Evolutionary conservation across 2,113 vertebrate genomes (phyloP).

Genomic region (Petromus typicus): DNA sequence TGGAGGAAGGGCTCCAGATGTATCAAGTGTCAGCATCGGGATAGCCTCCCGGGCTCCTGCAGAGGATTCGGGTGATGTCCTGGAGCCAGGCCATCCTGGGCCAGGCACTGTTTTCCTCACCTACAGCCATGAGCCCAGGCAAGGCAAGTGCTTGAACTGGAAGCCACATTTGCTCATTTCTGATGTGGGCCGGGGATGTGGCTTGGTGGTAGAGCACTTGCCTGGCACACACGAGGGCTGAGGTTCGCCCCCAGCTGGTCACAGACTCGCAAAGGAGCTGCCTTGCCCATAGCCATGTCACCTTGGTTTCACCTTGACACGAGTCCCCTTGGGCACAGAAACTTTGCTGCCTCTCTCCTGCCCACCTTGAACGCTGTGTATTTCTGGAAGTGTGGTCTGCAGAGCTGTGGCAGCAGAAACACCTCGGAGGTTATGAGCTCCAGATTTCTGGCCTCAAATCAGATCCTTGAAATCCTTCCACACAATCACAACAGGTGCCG

Average conservation of each 20-base stretch:
- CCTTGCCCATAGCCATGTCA: background rate
- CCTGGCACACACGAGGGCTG: background rate
- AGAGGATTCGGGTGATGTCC: background rate
- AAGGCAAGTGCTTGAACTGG: background rate
- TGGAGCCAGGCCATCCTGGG: background rate
- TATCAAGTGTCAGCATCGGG: no score
- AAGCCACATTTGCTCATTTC: background rate
- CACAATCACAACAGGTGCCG: fast-evolving
- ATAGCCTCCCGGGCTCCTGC: background rate
- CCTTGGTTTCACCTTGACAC: background rate
- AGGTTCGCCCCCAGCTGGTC: no score
- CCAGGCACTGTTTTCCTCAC: fast-evolving
- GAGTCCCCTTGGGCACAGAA: background rate
- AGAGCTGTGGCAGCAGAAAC: background rate
- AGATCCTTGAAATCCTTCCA: background rate
- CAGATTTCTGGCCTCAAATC: background rate
- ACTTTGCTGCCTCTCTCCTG: background rate
- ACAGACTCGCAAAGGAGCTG: background rate
- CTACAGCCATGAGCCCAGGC: background rate
- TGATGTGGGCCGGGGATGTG: background rate
- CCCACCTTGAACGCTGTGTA: no score
- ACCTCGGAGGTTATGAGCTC: fast-evolving
- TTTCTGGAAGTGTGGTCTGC: background rate
- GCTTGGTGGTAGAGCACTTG: background rate
- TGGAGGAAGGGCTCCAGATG: fast-evolving